These are phyloP conservation scores for Oostethus manadensis DNA, from an alignment of 2,113 vertebrate genomes.

Conservation along the genomic window DNA sequence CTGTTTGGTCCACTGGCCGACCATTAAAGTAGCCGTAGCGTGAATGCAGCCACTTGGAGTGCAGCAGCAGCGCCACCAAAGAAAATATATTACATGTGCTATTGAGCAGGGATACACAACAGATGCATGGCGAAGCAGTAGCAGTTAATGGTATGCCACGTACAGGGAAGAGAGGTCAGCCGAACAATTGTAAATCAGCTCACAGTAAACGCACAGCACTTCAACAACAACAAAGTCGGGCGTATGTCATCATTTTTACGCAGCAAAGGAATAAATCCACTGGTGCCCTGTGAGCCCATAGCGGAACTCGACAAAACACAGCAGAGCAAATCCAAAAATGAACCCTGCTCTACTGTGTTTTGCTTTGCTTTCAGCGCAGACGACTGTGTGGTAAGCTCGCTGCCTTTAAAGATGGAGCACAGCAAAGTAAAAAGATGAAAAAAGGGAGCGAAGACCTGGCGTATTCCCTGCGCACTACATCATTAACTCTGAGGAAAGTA, in stretches of 20 bases:
- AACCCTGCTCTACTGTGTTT: constrained; percentile 58
- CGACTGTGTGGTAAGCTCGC: constrained; percentile 51
- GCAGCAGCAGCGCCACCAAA: constrained; percentile 32
- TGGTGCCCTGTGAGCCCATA: constrained; percentile 62
- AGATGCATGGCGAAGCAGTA: constrained; percentile 62
- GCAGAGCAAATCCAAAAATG: constrained; percentile 68
- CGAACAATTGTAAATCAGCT: constrained; percentile 60
- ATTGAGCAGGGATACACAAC: constrained; percentile 51
- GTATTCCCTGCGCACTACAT: constrained; percentile 48
- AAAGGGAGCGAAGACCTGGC: constrained; percentile 22
- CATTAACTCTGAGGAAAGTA: constrained; percentile 53
- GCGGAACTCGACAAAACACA: constrained; percentile 44
- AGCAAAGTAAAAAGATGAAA: constrained; percentile 52
- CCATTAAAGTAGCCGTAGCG: too few relatives aligned
- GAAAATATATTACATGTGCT: constrained; percentile 67
- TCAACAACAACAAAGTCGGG: constrained; percentile 56
- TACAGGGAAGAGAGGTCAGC: constrained; percentile 69
- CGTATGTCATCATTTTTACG: constrained; percentile 69
- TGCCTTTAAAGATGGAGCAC: constrained; percentile 55
- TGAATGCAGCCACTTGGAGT: constrained; percentile 16
- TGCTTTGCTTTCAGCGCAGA: constrained; percentile 51
- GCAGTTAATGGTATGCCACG: constrained; percentile 75
- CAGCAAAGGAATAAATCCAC: constrained; percentile 68
- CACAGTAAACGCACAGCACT: constrained; percentile 47
- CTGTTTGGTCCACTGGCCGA: constrained; percentile 53